Evolutionary conservation across 2,797 vertebrate genomes (phyloP), one percentile per base, ranked within the genome.

Genomic region (Tenualosa ilisha): DNA sequence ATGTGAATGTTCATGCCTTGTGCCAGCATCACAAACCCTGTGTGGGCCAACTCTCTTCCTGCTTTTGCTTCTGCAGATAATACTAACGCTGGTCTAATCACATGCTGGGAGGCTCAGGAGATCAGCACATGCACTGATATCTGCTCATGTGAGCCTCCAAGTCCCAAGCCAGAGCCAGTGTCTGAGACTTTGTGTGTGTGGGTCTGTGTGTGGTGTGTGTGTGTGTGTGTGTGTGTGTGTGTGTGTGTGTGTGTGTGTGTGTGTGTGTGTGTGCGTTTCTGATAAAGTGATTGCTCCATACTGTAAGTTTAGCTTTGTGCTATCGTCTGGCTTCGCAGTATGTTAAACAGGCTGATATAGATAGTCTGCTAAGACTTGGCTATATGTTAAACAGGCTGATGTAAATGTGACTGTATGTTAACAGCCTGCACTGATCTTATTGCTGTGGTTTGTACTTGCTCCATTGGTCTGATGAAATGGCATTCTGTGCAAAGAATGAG

Each of bases 171-270:
- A n/a, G n/a, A n/a, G n/a, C n/a, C n/a, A n/a, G 50, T 4, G 11
- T 50, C 49, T 50, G 4, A 11, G 6, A 6, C 6, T 50, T 6
- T 50, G 49, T 50, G 49, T 1, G 53, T 17, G 54, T 59, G 54
- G n/a, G n/a, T n/a, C n/a, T n/a, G 61, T 65, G 61, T 65, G 61
- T 65, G 24, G 24, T 65, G 61, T 65, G 61, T 31, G 61, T 65
- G n/a, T 65, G 61, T 65, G 61, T 26, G 61, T 65, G 61, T 65
- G 24, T 65, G 24, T 65, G 61, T 65, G 24, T 65, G 24, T 26
- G 24, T 65, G 61, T 26, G n/a, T 65, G 54, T 56, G 54, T 56
- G 54, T 56, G 54, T 56, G 54, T 56, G 54, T 56, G 59, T 9
- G 22, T 63, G 59, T 63, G n/a, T 63, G n/a, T 65, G 24, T 12